Conservation (phyloP, 2,797 vertebrate species). For the Hippopotamyrus pictus region DNA sequence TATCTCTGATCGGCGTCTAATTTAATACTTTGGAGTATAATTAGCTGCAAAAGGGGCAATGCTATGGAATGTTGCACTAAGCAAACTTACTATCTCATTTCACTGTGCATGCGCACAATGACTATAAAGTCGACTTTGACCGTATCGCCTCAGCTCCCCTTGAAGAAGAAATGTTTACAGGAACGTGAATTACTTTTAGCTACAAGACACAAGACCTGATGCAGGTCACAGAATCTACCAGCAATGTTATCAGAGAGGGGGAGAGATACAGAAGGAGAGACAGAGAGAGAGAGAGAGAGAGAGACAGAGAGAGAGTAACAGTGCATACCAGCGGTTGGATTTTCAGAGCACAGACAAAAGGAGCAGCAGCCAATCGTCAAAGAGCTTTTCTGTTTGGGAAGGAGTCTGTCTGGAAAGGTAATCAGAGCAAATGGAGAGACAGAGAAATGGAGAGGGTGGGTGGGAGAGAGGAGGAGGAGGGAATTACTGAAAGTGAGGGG, state of each 20-base stretch:
- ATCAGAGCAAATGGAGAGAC: constrained; percentile 39
- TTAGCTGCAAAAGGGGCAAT: not conserved
- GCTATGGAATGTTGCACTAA: not conserved
- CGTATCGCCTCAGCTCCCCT: not conserved
- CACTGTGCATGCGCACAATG: not conserved
- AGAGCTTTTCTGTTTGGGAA: constrained; percentile 45
- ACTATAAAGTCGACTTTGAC: not conserved
- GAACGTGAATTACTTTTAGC: not conserved
- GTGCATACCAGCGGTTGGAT: constrained; percentile 23
- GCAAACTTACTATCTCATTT: not conserved
- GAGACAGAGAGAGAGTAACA: not conserved
- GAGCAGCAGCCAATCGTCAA: constrained; percentile 32
- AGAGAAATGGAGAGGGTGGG: constrained; percentile 22
- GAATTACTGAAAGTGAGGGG: constrained; percentile 19
- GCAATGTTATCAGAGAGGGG: not conserved
- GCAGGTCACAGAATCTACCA: not conserved
- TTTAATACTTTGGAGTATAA: not conserved
- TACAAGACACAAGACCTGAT: not conserved
- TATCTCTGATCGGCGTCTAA: not conserved
- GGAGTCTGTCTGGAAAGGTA: constrained; percentile 54
- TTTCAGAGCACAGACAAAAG: constrained; percentile 17
- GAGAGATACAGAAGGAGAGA: not conserved
- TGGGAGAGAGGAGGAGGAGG: constrained; percentile 38
- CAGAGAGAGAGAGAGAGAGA: not conserved
- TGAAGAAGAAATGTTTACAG: not conserved